Conservation (phyloP, 2,113 vertebrate genomes). For the Seriola aureovittata region DNA sequence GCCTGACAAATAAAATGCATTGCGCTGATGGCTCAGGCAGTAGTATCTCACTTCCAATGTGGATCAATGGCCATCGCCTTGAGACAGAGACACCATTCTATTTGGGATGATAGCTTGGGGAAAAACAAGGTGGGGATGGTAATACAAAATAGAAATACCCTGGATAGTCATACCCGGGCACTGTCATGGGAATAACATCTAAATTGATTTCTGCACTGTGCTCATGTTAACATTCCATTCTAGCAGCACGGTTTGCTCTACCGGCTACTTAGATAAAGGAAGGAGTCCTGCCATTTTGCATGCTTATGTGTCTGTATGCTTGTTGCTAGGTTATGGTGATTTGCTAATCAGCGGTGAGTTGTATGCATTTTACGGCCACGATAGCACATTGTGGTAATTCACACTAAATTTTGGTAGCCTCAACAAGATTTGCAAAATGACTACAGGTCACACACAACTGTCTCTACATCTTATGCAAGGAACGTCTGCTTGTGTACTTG, state of each 20-base stretch:
- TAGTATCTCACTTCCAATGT: conserved; percentile 71
- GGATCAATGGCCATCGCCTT: conserved; percentile 77
- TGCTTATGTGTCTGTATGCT: conserved; percentile 39
- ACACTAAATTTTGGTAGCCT: conserved; percentile 12
- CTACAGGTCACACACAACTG: conserved; percentile 22
- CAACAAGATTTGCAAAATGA: conserved; percentile 37
- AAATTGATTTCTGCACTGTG: conserved; percentile 77
- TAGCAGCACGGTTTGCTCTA: conserved; percentile 50
- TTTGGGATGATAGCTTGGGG: conserved; percentile 76
- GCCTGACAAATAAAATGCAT: conserved; percentile 56
- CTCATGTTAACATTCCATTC: conserved; percentile 73
- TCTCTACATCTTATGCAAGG: conserved; percentile 17
- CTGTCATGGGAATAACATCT: conserved; percentile 74
- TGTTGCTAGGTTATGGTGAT: conserved; percentile 45
- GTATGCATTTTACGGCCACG: conserved; percentile 21
- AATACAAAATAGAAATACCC: conserved; percentile 77
- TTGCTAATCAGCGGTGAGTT: conserved; percentile 45
- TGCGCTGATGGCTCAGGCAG: conserved; percentile 56
- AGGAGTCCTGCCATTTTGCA: conserved; percentile 19
- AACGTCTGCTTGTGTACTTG: conserved; percentile 33
- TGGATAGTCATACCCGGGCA: conserved; percentile 55
- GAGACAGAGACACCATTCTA: conserved; percentile 77
- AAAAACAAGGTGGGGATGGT: conserved; percentile 73
- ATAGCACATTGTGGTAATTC: conserved; percentile 54
- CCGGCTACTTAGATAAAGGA: conserved; percentile 46